These are phyloP conservation scores for Stigmatopora nigra DNA, from an alignment of 2,113 vertebrate species.

Conservation along the genomic window DNA sequence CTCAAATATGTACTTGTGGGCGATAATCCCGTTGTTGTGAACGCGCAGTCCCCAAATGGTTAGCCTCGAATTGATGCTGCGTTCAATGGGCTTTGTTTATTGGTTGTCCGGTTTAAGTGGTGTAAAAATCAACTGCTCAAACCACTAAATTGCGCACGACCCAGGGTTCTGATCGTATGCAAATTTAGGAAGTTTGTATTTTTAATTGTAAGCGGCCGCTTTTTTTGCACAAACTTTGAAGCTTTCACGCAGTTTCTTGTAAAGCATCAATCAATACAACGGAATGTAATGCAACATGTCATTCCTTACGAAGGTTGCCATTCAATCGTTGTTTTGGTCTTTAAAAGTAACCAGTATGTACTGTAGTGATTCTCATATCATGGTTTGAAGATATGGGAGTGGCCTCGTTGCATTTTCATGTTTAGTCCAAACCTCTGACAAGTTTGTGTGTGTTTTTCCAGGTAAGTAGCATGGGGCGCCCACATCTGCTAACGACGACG, in stretches of 20 bases:
- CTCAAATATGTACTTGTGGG: neutral
- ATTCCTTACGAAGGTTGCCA: too few species aligned
- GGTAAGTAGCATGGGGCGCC: slow-evolving; percentile 53
- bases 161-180: neutral
- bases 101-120: neutral
- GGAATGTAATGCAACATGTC: neutral
- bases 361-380: too few species aligned
- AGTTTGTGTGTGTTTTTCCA: slow-evolving; percentile 9
- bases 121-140: neutral
- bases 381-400: too few species aligned
- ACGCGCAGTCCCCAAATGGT: neutral
- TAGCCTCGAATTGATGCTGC: neutral
- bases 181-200: neutral
- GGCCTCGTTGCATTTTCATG: too few species aligned
- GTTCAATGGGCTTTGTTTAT: neutral
- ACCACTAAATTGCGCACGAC: neutral
- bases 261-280: neutral
- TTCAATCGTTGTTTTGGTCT: too few species aligned
- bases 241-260: neutral
- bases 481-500: slow-evolving; percentile 41
- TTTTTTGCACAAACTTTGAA: neutral
- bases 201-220: neutral
- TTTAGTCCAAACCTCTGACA: too few species aligned
- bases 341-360: too few species aligned
- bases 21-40: neutral